phyloP scores from a whole-genome alignment of 2,888 invertebrate genomes.

The Heteromurus nitidus region DNA sequence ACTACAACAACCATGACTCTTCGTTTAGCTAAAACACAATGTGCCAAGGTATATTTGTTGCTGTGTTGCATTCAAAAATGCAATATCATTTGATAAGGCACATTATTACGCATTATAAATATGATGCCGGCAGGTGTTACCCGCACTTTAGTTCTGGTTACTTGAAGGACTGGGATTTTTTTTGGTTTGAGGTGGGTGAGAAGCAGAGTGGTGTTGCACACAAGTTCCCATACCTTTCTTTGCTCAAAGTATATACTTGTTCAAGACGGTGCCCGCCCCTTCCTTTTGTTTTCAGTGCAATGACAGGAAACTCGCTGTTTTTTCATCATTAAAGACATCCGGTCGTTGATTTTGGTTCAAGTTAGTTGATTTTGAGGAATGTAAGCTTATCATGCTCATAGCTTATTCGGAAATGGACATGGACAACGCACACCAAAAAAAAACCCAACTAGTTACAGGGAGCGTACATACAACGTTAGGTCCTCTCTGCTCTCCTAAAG shows the following conservation, averaged over 20 bases:
- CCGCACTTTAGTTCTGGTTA: constrained; percentile 34
- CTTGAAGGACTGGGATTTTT: constrained; percentile 17
- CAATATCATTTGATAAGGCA: constrained; percentile 28
- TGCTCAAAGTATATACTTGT: background rate
- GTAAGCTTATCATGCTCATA: background rate
- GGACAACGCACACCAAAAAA: too few species aligned
- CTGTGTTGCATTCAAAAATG: constrained; percentile 27
- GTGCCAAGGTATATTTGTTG: too few species aligned
- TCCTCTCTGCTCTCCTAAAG: background rate
- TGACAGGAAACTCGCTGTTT: constrained; percentile 68
- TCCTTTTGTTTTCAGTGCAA: constrained; percentile 66
- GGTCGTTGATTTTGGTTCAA: constrained; percentile 59
- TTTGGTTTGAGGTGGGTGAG: constrained; percentile 34
- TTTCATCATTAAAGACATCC: constrained; percentile 69
- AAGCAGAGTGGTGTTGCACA: background rate
- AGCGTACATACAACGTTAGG: too few species aligned
- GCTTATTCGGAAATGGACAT: constrained; percentile 2
- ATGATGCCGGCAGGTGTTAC: constrained; percentile 42
- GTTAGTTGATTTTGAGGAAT: constrained; percentile 65
- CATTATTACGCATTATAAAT: background rate
- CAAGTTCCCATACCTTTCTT: background rate
- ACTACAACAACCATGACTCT: constrained; percentile 5
- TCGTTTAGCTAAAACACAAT: too few species aligned
- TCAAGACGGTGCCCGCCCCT: constrained; percentile 56
- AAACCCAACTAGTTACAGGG: too few species aligned